Evolutionary conservation across 2,888 invertebrate species (phyloP).

Genomic region (Drosophila nigricruria): DNA sequence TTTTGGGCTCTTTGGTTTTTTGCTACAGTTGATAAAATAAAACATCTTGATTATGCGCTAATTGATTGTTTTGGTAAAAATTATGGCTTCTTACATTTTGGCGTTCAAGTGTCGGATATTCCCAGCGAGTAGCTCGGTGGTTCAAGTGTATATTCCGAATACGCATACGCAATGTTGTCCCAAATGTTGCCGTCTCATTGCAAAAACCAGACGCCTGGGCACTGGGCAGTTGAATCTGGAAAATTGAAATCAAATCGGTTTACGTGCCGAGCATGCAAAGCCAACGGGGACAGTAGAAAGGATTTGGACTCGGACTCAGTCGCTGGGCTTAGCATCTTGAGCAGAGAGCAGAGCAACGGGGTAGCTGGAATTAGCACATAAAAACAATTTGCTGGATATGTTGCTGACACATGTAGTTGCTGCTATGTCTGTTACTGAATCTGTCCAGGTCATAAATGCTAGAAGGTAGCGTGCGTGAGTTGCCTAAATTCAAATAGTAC

Average conservation of each 20-base stretch:
- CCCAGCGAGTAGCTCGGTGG: constrained; percentile 47
- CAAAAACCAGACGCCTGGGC: constrained; percentile 66
- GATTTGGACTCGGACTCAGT: neutral
- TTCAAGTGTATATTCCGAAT: constrained; percentile 27
- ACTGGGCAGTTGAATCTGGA: constrained; percentile 69
- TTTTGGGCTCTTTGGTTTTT: neutral
- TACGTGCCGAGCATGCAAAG: constrained; percentile 80
- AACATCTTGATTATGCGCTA: constrained; percentile 15
- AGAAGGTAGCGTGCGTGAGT: constrained; percentile 54
- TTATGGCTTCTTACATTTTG: too few relatives aligned
- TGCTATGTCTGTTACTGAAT: constrained; percentile 23
- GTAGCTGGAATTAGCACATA: constrained; percentile 73
- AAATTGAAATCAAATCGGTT: constrained; percentile 84
- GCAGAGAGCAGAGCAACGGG: constrained; percentile 10
- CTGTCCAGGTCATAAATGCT: constrained; percentile 51
- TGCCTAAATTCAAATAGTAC: constrained; percentile 59
- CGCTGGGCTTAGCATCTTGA: constrained; percentile 6
- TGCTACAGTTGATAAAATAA: constrained; percentile 3
- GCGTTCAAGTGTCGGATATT: constrained; percentile 43
- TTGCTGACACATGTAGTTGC: constrained; percentile 75
- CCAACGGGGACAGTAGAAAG: constrained; percentile 9
- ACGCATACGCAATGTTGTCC: constrained; percentile 49
- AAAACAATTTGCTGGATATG: constrained; percentile 76
- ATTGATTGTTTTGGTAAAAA: constrained; percentile 18
- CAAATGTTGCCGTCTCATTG: constrained; percentile 57